Percentiles rank a stretch among this genome's conserved stretches.
Evolutionary conservation across 2,888 invertebrate genomes (phyloP).

Genomic region (Ichneumon xanthorius): DNA sequence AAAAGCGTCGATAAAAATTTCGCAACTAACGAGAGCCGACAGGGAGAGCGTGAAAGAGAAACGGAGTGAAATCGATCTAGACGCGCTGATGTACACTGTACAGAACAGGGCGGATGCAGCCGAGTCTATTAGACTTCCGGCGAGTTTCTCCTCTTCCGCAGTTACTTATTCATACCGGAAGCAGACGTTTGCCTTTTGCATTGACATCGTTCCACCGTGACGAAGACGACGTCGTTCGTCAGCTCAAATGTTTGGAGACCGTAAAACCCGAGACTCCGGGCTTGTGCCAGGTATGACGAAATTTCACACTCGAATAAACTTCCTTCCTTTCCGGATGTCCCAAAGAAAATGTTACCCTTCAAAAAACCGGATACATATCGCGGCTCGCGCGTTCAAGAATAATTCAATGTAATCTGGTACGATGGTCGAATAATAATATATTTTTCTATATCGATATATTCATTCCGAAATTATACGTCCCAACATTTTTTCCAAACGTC

Average conservation of each 20-base stretch:
- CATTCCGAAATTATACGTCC: no score
- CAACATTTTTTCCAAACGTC: no score
- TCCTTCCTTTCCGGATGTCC: no score
- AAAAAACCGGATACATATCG: no score
- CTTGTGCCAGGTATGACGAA: not conserved
- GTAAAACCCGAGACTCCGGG: not conserved
- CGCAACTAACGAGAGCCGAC: not conserved
- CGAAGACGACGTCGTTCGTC: constrained; percentile 20
- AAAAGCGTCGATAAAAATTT: constrained; percentile 18
- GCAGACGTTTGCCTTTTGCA: constrained; percentile 63
- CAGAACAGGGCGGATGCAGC: constrained; percentile 52
- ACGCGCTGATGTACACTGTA: constrained; percentile 2
- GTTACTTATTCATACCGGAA: constrained; percentile 67
- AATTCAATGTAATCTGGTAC: no score
- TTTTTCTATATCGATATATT: no score
- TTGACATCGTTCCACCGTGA: constrained; percentile 33
- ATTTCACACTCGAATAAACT: not conserved
- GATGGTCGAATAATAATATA: no score
- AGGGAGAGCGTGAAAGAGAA: constrained; percentile 7
- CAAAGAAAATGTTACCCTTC: no score
- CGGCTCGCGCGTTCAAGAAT: no score
- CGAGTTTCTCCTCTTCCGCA: constrained; percentile 63
- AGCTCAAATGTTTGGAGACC: constrained; percentile 6
- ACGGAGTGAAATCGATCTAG: constrained; percentile 5
- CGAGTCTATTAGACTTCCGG: constrained; percentile 64